Evolutionary conservation across 2,797 vertebrate genomes (phyloP), one percentile per base, ranked within the genome.

Genomic region (Gymnodraco acuticeps): DNA sequence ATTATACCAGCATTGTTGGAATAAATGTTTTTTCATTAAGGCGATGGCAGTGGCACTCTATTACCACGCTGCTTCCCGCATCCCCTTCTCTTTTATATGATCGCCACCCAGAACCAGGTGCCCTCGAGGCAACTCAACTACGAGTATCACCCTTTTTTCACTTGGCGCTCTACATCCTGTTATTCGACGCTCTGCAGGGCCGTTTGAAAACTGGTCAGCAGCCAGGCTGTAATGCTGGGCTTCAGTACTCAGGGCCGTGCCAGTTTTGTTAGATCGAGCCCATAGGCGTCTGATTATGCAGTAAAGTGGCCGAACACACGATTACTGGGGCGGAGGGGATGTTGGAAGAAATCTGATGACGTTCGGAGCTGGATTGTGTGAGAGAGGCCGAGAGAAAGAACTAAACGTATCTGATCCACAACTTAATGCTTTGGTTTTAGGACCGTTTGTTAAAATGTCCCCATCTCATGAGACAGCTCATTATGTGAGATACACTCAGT

Each of bases 91-190:
- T 43, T 48, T 47, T 71, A 43, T 68, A 16, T 66, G 67, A 48
- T 38, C 77, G 20, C 69, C 81, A 67, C 80, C 60, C 54, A 42
- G 64, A 41, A 53, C 63, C 31, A 45, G 0, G 17, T 64, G 63
- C 78, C 76, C 73, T 31, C 64, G 5, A 77, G 85, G 67, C 54
- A 66, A 67, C 63, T 33, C 65, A 73, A 56, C 73, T 78, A 80
- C 87, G 90, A 92, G 75, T 64, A 79, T 79, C 86, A 90, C 80
- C 88, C 82, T 88, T 64, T 81, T 66, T 67, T 86, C 72, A 23
- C 80, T 90, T 84, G 87, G 85, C 77, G 74, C 75, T 80, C 74
- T 60, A 75, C 85, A 90, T 93, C 91, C 92, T 94, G 93, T 92
- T 85, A 93, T 93, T 93, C 94, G 88, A 64, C 53, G 68, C 85